Percentiles rank a stretch among this genome's conserved stretches.
Conservation (phyloP, 2,797 vertebrate genomes). For the Enteromius anoplus region DNA sequence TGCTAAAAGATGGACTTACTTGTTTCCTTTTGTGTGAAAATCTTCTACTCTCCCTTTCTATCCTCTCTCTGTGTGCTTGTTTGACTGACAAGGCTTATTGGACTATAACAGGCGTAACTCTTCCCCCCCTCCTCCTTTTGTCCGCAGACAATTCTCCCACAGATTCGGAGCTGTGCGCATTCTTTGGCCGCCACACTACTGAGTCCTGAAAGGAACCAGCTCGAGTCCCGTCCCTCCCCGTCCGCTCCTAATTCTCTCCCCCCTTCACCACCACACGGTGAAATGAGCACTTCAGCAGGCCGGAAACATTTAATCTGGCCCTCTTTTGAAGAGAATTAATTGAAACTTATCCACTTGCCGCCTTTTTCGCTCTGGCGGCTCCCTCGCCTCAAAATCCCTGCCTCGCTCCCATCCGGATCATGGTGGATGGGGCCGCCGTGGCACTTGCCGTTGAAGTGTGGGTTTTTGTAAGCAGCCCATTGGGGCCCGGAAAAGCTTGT, state of each 20-base stretch:
- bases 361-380: slow-evolving; percentile 76
- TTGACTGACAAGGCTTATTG: slow-evolving; percentile 99
- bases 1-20: slow-evolving; percentile 99
- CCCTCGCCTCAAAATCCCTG: slow-evolving; percentile 62
- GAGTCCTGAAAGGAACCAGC: slow-evolving; percentile 95
- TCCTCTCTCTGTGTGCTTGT: slow-evolving; percentile 92
- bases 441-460: slow-evolving; percentile 68
- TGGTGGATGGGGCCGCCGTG: slow-evolving; percentile 57
- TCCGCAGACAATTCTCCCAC: slow-evolving; percentile 97
- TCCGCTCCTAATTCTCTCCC: slow-evolving; percentile 78
- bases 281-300: slow-evolving; percentile 99
- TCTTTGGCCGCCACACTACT: slow-evolving; percentile 94
- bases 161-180: slow-evolving; percentile 95
- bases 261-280: slow-evolving; percentile 74
- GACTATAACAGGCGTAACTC: slow-evolving; percentile 99
- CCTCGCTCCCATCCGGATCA: slow-evolving; percentile 45
- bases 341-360: slow-evolving; percentile 96
- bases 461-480: slow-evolving; percentile 58
- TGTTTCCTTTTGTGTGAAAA: slow-evolving; percentile 99
- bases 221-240: slow-evolving; percentile 88
- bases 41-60: slow-evolving; percentile 93
- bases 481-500: slow-evolving; percentile 51
- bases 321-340: slow-evolving; percentile 97
- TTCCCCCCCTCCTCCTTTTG: slow-evolving; percentile 89
- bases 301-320: slow-evolving; percentile 99